A percentile compares a stretch with the other conserved stretches of the same genome.
phyloP scores from a whole-genome alignment of 1,140 invertebrate genomes.

The Nephila pilipes region DNA sequence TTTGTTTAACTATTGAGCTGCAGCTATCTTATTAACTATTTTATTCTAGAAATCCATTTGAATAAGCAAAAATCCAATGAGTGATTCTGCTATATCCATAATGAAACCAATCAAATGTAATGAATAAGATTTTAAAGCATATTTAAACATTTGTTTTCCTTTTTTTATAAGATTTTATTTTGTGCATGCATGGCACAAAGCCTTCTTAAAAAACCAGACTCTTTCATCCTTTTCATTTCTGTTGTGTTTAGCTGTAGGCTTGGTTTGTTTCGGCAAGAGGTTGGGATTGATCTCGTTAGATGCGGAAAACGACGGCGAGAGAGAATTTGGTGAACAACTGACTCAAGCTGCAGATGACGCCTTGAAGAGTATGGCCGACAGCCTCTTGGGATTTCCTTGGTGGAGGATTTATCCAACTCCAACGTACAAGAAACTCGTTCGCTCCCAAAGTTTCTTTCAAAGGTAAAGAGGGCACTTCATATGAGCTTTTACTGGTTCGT shows the following conservation, averaged over 20 bases:
- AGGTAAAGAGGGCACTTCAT: conserved; percentile 83
- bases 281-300: conserved; percentile 5
- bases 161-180: no score
- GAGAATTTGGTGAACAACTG: background rate
- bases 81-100: no score
- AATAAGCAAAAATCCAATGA: no score
- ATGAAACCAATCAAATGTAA: no score
- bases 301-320: background rate
- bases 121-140: no score
- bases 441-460: conserved; percentile 88
- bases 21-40: no score
- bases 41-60: no score
- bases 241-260: conserved; percentile 54
- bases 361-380: conserved; percentile 70
- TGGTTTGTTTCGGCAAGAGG: conserved; percentile 69
- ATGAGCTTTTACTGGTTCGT: no score
- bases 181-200: no score
- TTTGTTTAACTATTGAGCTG: no score
- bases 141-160: no score
- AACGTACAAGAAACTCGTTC: conserved; percentile 86
- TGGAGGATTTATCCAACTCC: conserved; percentile 78
- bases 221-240: background rate
- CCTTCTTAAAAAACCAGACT: no score
- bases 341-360: conserved; percentile 44
- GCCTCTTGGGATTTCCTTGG: conserved; percentile 77